Conservation (phyloP, 2,888 invertebrate genomes). For the Drosophila neoperkinsi region DNA sequence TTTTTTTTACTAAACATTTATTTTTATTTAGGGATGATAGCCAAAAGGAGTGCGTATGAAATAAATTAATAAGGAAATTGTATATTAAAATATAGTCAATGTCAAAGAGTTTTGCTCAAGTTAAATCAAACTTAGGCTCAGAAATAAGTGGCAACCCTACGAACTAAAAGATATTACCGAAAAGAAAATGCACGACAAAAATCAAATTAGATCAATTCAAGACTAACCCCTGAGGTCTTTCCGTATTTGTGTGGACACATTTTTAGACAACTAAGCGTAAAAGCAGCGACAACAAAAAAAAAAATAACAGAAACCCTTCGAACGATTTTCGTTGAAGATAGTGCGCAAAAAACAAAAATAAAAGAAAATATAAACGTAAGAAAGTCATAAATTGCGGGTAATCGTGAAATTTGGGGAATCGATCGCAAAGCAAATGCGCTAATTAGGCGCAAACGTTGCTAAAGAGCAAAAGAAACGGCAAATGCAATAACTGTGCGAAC, state of each 20-base stretch:
- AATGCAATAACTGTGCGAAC: constrained; percentile 55
- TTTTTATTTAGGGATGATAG: not conserved
- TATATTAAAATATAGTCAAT: not conserved
- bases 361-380: constrained; percentile 16
- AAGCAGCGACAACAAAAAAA: constrained; percentile 33
- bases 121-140: not conserved
- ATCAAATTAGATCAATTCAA: constrained; percentile 7
- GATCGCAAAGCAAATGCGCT: constrained; percentile 45
- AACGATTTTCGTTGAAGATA: constrained; percentile 63
- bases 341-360: constrained; percentile 18
- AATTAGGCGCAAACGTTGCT: constrained; percentile 52
- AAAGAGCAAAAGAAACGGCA: constrained; percentile 25
- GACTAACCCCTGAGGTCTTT: not conserved
- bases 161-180: not conserved
- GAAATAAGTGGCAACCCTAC: constrained; percentile 8
- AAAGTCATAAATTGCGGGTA: constrained; percentile 71
- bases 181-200: constrained; percentile 6
- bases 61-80: not conserved
- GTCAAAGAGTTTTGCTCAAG: not conserved
- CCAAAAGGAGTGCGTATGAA: not conserved
- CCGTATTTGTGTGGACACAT: constrained; percentile 13
- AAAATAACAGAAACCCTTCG: constrained; percentile 30
- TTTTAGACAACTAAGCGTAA: constrained; percentile 49
- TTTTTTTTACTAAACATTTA: not conserved
- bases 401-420: constrained; percentile 51